Evolutionary conservation across 2,888 invertebrate species (phyloP).

Genomic region (Catocala sponsa): DNA sequence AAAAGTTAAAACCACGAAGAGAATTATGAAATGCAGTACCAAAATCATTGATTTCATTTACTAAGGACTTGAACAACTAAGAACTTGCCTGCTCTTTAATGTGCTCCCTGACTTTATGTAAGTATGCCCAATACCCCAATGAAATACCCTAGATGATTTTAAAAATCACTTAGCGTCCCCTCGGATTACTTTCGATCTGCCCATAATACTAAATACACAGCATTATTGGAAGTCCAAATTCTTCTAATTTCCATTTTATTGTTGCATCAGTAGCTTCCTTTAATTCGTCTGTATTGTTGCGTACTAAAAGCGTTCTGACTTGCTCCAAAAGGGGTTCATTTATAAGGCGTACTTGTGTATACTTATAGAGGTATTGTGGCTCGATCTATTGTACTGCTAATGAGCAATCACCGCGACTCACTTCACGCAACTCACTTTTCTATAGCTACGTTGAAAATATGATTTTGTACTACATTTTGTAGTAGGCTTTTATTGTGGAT

Average conservation of each 20-base stretch:
- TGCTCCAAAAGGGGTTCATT: slow-evolving; percentile 35
- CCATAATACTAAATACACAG: not conserved
- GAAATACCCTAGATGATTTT: no score
- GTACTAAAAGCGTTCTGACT: slow-evolving; percentile 25
- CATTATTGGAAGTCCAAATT: not conserved
- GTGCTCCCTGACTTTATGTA: no score
- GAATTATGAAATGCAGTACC: no score
- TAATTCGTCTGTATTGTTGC: slow-evolving; percentile 39
- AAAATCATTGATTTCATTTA: no score
- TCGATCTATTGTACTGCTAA: slow-evolving; percentile 76
- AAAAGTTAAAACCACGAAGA: no score
- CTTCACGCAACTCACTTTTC: slow-evolving; percentile 58
- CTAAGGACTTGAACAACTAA: no score
- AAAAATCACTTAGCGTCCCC: no score
- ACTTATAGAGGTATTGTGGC: slow-evolving; percentile 61
- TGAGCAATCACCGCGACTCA: slow-evolving; percentile 75
- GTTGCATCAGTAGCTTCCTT: slow-evolving; percentile 28
- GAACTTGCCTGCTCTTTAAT: no score
- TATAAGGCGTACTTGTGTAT: slow-evolving; percentile 34
- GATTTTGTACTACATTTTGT: slow-evolving; percentile 29
- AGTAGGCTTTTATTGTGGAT: not conserved
- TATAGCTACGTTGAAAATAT: slow-evolving; percentile 54
- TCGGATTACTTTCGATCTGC: not conserved
- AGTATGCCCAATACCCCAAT: no score
- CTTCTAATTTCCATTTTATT: slow-evolving; percentile 23